Percentiles rank a stretch among this genome's conserved stretches.
Conservation (phyloP, 2,888 invertebrate species). For the Fragum fragum region DNA sequence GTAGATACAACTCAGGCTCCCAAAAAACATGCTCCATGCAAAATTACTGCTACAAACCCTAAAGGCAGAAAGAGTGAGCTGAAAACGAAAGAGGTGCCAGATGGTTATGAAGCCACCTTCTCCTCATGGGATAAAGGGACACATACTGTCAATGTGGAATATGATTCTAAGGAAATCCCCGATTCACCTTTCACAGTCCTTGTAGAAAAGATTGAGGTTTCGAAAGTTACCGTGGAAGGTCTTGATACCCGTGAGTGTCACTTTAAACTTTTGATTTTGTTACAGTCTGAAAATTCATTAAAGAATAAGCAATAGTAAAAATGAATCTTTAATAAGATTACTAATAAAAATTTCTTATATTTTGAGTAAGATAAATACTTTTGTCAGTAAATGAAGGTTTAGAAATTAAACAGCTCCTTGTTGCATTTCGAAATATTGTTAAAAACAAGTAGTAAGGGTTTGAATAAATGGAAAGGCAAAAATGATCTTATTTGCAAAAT, state of each 20-base stretch:
- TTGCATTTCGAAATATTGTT: no score
- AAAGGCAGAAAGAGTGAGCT: constrained; percentile 90
- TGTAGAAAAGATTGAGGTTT: constrained; percentile 90
- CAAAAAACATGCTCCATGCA: constrained; percentile 69
- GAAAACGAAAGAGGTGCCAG: constrained; percentile 93
- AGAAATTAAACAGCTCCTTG: no score
- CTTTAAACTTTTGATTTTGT: not conserved
- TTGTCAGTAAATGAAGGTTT: no score
- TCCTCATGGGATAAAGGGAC: constrained; percentile 84
- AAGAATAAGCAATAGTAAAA: no score
- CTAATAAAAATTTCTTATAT: no score
- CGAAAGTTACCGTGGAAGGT: constrained; percentile 95
- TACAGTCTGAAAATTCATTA: no score
- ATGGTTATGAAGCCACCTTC: constrained; percentile 89
- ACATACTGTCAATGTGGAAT: constrained; percentile 86
- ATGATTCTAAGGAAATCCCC: constrained; percentile 86
- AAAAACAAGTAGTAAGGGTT: no score
- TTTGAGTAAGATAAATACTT: no score
- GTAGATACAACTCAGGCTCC: constrained; percentile 69
- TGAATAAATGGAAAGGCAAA: no score
- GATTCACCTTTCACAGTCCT: constrained; percentile 86
- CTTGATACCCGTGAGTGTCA: constrained; percentile 94
- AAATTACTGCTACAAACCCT: constrained; percentile 79
- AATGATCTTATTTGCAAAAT: no score
- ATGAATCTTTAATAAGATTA: no score